phyloP scores from a whole-genome alignment of 2,888 invertebrate species.

The Tipula lateralis region DNA sequence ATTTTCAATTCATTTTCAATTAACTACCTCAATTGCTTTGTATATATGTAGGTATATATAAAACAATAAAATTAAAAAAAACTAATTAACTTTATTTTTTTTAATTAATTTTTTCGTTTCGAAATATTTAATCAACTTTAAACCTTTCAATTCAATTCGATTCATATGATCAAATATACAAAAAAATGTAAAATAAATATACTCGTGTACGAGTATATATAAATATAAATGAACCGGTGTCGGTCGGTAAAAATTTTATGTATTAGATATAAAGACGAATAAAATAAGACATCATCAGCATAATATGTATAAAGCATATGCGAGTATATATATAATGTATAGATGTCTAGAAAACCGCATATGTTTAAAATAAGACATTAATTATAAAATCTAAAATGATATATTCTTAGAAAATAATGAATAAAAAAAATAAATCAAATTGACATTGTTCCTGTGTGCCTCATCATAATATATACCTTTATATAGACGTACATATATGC shows the following conservation, averaged over 20 bases:
- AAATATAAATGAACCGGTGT: neutral
- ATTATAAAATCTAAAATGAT: neutral
- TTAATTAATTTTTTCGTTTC: neutral
- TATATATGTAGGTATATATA: neutral
- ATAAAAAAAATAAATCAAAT: neutral
- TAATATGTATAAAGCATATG: too few relatives aligned
- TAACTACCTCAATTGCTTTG: neutral
- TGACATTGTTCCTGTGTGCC: neutral
- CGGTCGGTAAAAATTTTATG: neutral
- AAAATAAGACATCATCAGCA: neutral
- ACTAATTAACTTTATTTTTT: neutral
- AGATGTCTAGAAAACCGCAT: neutral
- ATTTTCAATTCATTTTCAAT: neutral
- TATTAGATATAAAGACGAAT: neutral
- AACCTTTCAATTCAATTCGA: neutral
- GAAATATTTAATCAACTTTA: neutral
- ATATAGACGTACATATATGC: neutral
- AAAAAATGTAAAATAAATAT: conserved; percentile 2
- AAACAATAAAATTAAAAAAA: neutral
- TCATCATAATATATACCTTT: neutral
- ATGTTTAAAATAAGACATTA: neutral
- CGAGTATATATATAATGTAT: neutral
- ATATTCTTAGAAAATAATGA: neutral
- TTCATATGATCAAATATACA: neutral
- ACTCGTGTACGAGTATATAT: too few relatives aligned